Conservation (phyloP, 2,797 vertebrate genomes). For the Periophthalmus magnuspinnatus region DNA sequence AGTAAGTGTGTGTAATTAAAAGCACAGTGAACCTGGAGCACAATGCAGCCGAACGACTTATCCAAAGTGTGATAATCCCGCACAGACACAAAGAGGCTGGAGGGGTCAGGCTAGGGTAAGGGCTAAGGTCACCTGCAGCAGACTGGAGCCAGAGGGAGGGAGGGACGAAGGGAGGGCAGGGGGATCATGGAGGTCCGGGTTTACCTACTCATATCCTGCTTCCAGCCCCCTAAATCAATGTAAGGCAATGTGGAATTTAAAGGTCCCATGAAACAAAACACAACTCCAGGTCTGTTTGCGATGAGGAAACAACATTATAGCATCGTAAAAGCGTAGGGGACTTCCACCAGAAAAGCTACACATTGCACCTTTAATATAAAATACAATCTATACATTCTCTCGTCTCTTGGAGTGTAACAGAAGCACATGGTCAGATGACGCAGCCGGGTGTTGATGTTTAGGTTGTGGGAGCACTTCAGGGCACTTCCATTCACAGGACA, state of each 20-base stretch:
- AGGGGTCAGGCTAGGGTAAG: constrained; percentile 54
- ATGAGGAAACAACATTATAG: too few relatives aligned
- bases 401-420: too few relatives aligned
- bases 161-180: constrained; percentile 23
- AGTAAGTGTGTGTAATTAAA: constrained; percentile 28
- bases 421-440: neutral
- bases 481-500: constrained; percentile 32
- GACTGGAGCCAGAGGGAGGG: constrained; percentile 22
- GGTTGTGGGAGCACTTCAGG: constrained; percentile 19
- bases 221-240: too few relatives aligned
- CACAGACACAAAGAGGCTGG: constrained; percentile 72
- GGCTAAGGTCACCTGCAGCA: constrained; percentile 53
- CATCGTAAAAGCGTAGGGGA: too few relatives aligned
- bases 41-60: constrained; percentile 59
- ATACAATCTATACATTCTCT: too few relatives aligned
- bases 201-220: constrained; percentile 13
- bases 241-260: too few relatives aligned
- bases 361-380: constrained; percentile 3
- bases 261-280: too few relatives aligned
- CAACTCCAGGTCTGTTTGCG: too few relatives aligned
- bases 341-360: too few relatives aligned
- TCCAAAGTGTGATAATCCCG: constrained; percentile 69
- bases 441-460: constrained; percentile 20
- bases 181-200: constrained; percentile 51
- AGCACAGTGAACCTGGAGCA: too few relatives aligned